Evolutionary conservation across 2,797 vertebrate species (phyloP), one percentile per base, ranked within the genome.

Genomic region (Caiman crocodilus): DNA sequence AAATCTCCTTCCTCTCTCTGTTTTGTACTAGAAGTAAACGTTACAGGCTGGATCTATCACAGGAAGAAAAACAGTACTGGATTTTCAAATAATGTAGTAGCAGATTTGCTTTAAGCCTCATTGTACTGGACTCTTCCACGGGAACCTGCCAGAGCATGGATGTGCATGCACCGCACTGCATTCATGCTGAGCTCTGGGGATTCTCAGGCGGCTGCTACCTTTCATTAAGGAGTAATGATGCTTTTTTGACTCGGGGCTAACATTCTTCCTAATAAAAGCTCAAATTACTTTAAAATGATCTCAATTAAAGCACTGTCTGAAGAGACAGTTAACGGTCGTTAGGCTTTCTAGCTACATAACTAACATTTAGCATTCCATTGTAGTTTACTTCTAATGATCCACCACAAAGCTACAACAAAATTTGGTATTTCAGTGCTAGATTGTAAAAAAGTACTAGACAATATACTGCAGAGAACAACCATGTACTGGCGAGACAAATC

Each of bases 231-330:
- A 60, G 57, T 23, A 77, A 32, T 13, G 2, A 18, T 18, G n/a
- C 65, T 78, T 78, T 50, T 58, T 76, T 87, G 77, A 85, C 42
- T 88, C 63, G 1, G 18, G 74, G 79, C 76, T 76, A 64, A 74
- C 4, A 20, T 11, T 64, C 28, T 57, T 76, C 28, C 55, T 76
- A n/a, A 16, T 56, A 57, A 56, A 73, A 83, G 55, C 60, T 90
- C 82, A 67, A 9, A 5, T 80, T 85, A 82, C 84, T 63, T 79
- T 83, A 67, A 82, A 79, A 82, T 75, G 71, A 87, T 79, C 88
- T 81, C 88, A 82, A 11, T 26, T 14, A 57, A 85, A 67, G 75
- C 9, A 59, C 7, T 2, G 2, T 84, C 80, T 84, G 76, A 71
- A 71, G 92, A 25, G 71, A 76, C 67, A 5, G 78, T 71, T 55